A percentile compares a stretch with the other conserved stretches of the same genome.
Evolutionary conservation across 2,113 vertebrate species (phyloP).

Genomic region (Asarcornis scutulata): DNA sequence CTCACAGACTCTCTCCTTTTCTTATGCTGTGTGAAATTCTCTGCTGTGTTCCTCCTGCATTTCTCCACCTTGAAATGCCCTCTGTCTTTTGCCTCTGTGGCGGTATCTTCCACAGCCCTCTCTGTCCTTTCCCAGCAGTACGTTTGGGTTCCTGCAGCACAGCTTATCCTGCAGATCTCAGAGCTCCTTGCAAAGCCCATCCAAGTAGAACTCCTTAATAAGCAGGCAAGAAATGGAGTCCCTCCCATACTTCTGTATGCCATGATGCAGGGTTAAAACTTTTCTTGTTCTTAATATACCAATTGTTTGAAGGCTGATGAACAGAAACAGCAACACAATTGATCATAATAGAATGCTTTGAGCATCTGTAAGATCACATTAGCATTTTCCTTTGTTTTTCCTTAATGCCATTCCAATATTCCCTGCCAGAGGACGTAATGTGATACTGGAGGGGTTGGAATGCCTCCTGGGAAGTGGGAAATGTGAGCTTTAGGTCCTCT

Average conservation of each 20-base stretch:
- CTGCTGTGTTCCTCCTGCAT: neutral
- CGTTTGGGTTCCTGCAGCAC: slow-evolving; percentile 6
- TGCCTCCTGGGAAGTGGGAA: neutral
- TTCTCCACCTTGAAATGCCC: neutral
- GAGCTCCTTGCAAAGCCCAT: neutral
- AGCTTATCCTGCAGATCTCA: neutral
- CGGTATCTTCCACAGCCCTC: neutral
- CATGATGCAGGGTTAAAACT: neutral
- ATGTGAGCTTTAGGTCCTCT: neutral
- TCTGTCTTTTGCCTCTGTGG: neutral
- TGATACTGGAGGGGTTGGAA: neutral
- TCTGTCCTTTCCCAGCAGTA: neutral
- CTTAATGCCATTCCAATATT: neutral
- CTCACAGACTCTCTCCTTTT: neutral
- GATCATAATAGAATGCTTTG: neutral
- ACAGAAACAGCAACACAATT: neutral
- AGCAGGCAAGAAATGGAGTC: neutral
- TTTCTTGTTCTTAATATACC: neutral
- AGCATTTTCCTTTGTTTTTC: neutral
- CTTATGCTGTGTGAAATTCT: neutral
- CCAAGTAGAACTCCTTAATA: neutral
- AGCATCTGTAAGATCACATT: neutral
- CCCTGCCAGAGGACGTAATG: neutral
- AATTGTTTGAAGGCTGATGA: neutral
- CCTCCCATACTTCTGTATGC: neutral